Evolutionary conservation across 2,113 vertebrate species (phyloP).

Genomic region (Macrotus californicus): DNA sequence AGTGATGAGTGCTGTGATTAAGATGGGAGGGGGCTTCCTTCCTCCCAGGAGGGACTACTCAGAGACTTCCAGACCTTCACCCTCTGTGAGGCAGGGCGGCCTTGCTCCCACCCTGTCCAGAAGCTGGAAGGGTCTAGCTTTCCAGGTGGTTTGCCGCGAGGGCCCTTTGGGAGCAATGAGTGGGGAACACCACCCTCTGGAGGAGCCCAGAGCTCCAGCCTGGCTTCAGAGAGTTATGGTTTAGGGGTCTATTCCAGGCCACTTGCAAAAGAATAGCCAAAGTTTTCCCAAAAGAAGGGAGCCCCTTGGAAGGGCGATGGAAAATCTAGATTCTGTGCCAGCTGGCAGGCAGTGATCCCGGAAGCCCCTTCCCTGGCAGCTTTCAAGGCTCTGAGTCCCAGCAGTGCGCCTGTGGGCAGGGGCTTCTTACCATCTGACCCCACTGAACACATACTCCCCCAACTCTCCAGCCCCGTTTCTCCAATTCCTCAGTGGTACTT

Average conservation of each 20-base stretch:
- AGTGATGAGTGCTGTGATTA: background rate
- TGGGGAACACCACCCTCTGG: too few species aligned
- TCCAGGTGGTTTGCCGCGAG: background rate
- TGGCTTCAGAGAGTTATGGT: background rate
- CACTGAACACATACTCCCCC: background rate
- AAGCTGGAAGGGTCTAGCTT: background rate
- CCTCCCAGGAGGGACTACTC: background rate
- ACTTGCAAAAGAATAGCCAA: background rate
- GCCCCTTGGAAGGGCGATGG: background rate
- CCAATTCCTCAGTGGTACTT: background rate
- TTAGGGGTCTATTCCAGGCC: background rate
- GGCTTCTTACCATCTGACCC: background rate
- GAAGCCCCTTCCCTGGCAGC: background rate
- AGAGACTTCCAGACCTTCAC: background rate
- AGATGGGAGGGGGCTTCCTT: slow-evolving; percentile 20
- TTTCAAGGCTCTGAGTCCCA: background rate
- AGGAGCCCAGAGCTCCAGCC: background rate
- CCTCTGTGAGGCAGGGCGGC: background rate
- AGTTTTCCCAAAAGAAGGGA: background rate
- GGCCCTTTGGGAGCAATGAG: background rate
- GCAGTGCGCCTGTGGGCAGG: too few species aligned
- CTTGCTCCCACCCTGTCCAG: fast-evolving
- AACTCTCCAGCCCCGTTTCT: fast-evolving
- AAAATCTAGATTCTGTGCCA: background rate
- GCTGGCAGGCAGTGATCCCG: fast-evolving